These are phyloP conservation scores for Sialis fuliginosa DNA, from an alignment of 2,888 invertebrate genomes.

Conservation along the genomic window DNA sequence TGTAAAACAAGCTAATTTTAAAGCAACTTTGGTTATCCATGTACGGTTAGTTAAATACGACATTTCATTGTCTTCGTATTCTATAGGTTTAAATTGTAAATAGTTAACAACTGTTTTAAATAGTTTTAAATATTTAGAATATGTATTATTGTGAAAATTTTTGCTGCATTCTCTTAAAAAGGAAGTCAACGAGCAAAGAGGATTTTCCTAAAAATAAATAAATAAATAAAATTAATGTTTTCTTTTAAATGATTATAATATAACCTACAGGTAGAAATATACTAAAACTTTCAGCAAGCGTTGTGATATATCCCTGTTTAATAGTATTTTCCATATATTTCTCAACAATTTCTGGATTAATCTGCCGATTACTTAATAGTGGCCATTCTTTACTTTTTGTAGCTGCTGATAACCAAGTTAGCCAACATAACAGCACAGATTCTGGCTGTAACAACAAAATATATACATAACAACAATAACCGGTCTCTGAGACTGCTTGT, in stretches of 20 bases:
- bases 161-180: slow-evolving; percentile 29
- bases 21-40: slow-evolving; percentile 35
- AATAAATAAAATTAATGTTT: slow-evolving; percentile 7
- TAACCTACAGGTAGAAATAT: slow-evolving; percentile 49
- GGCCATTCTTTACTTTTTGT: slow-evolving; percentile 11
- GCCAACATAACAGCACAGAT: slow-evolving; percentile 39
- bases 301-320: slow-evolving; percentile 34
- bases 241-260: neutral
- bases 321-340: slow-evolving; percentile 34
- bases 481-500: no score
- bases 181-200: slow-evolving; percentile 36
- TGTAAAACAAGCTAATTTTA: slow-evolving; percentile 39
- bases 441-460: slow-evolving; percentile 30
- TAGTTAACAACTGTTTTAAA: slow-evolving; percentile 20
- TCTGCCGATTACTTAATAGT: slow-evolving; percentile 10
- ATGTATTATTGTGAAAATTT: slow-evolving; percentile 9
- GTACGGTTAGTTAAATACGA: slow-evolving; percentile 31
- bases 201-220: slow-evolving; percentile 40
- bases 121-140: slow-evolving; percentile 19
- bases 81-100: slow-evolving; percentile 16
- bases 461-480: no score
- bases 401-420: slow-evolving; percentile 33
- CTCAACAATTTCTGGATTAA: slow-evolving; percentile 14
- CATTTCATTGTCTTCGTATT: slow-evolving; percentile 24
- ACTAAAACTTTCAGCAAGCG: slow-evolving; percentile 43